Percentiles rank a stretch among this genome's conserved stretches.
phyloP scores from a whole-genome alignment of 2,888 invertebrate species.

The Lepidocyrtinus sp. region DNA sequence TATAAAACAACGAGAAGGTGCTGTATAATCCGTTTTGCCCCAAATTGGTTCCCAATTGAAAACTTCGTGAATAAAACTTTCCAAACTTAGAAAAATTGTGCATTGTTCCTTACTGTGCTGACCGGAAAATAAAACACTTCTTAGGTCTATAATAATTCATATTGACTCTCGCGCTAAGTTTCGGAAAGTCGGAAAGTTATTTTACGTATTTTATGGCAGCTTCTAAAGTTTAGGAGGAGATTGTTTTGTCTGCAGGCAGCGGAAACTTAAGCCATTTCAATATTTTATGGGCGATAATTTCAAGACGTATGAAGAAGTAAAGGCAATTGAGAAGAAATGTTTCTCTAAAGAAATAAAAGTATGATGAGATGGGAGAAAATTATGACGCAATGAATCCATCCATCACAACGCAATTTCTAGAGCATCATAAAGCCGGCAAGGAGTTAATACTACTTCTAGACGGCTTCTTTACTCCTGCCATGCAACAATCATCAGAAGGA shows the following conservation, averaged over 20 bases:
- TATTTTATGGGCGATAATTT: background rate
- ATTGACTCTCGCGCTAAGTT: background rate
- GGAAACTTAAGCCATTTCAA: slow-evolving; percentile 9
- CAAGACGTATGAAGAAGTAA: background rate
- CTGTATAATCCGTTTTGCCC: no score
- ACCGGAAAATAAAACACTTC: background rate
- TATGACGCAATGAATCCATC: slow-evolving; percentile 32
- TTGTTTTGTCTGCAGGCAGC: background rate
- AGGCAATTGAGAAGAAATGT: background rate
- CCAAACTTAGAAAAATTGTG: background rate
- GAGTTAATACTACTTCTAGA: slow-evolving; percentile 1
- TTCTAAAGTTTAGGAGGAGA: background rate
- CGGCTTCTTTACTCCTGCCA: background rate
- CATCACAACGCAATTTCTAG: slow-evolving; percentile 2
- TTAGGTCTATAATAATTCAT: background rate
- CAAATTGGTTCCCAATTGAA: background rate
- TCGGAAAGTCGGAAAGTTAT: background rate
- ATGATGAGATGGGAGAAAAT: background rate
- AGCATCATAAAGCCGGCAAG: background rate
- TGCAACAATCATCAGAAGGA: slow-evolving; percentile 7
- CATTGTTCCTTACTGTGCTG: background rate
- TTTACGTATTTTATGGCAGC: background rate
- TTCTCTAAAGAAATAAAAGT: background rate
- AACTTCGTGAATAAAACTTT: background rate
- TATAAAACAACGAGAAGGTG: no score